Evolutionary conservation across 2,113 vertebrate species (phyloP).

Genomic region (Periophthalmodon schlosseri): DNA sequence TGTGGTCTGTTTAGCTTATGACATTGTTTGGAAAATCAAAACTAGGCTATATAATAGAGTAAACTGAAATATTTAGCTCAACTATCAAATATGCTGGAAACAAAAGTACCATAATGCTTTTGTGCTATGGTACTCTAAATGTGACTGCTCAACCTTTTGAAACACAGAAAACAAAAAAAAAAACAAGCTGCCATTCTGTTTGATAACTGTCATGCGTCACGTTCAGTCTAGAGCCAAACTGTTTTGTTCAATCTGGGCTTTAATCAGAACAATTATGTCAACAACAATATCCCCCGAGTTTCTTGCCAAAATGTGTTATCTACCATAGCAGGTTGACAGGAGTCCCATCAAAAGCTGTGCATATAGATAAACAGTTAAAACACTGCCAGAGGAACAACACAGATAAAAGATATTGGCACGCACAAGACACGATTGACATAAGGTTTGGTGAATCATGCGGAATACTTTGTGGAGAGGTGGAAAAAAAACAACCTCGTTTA

Average conservation of each 20-base stretch:
- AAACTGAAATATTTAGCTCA: no score
- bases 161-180: not conserved
- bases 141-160: not conserved
- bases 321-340: slow-evolving; percentile 19
- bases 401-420: slow-evolving; percentile 31
- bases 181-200: not conserved
- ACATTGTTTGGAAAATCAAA: no score
- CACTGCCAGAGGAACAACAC: slow-evolving; percentile 33
- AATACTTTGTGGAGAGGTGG: not conserved
- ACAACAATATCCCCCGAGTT: slow-evolving; percentile 22
- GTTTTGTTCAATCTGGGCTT: slow-evolving; percentile 27
- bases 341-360: slow-evolving; percentile 61
- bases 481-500: not conserved
- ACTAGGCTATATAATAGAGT: no score
- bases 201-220: slow-evolving; percentile 10
- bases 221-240: slow-evolving; percentile 4
- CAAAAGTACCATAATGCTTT: not conserved
- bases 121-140: not conserved
- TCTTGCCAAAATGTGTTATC: slow-evolving; percentile 37
- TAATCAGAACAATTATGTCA: slow-evolving; percentile 20
- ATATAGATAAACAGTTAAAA: slow-evolving; percentile 52
- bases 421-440: slow-evolving; percentile 54
- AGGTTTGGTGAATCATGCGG: slow-evolving; percentile 20
- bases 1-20: no score
- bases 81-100: not conserved